phyloP scores from a whole-genome alignment of 2,888 invertebrate species.

The Pristionchus fissidentatus region DNA sequence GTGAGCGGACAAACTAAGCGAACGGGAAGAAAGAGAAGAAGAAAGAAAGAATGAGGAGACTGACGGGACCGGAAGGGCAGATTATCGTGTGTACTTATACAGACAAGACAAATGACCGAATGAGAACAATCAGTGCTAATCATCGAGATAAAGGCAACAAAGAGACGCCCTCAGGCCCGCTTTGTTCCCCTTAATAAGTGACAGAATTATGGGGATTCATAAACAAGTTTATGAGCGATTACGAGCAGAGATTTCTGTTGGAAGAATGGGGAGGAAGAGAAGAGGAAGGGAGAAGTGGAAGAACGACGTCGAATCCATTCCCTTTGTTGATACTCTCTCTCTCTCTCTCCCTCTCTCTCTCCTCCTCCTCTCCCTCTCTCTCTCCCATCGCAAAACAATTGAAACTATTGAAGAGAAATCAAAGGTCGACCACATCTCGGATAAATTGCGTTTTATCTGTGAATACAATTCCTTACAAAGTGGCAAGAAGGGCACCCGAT shows the following conservation, averaged over 20 bases:
- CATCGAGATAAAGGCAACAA: not conserved
- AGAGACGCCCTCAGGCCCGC: not conserved
- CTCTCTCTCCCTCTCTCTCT: not conserved
- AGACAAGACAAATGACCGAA: constrained; percentile 19
- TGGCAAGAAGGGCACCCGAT: constrained; percentile 3
- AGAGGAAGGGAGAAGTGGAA: constrained; percentile 23
- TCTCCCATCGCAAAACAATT: not conserved
- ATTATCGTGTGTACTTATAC: constrained; percentile 8
- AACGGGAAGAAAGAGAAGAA: not conserved
- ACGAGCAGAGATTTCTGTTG: not conserved
- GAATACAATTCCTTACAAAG: not conserved
- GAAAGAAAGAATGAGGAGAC: not conserved
- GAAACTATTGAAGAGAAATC: constrained; percentile 1
- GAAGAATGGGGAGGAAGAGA: not conserved
- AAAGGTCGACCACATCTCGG: constrained; percentile 32
- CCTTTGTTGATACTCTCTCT: constrained; percentile 26
- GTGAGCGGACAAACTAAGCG: not conserved
- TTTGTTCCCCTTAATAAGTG: not conserved
- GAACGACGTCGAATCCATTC: constrained; percentile 4
- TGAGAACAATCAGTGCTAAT: not conserved
- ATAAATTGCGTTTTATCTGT: constrained; percentile 27
- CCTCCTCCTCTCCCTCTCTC: not conserved
- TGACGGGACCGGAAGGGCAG: constrained; percentile 27
- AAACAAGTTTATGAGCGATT: constrained; percentile 25
- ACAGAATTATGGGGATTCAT: constrained; percentile 34